Evolutionary conservation across 2,113 vertebrate species (phyloP).

Genomic region (Anthoscopus minutus): DNA sequence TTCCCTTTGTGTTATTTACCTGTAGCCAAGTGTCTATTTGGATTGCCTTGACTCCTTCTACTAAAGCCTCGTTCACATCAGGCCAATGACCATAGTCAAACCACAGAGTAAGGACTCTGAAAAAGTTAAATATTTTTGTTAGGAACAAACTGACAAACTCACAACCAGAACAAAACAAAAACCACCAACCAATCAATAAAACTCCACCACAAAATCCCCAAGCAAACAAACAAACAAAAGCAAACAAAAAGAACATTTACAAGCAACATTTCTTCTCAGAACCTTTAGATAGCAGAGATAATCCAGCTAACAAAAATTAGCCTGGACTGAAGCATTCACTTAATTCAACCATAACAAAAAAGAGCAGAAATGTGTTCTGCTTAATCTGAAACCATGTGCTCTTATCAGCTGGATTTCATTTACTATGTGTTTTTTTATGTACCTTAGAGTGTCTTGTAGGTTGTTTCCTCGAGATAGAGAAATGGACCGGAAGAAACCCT

Average conservation of each 20-base stretch:
- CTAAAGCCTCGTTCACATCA: conserved; percentile 94
- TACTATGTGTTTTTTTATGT: neutral
- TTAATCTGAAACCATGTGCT: neutral
- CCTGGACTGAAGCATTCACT: neutral
- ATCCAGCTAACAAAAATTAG: neutral
- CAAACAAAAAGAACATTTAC: neutral
- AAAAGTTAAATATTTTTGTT: neutral
- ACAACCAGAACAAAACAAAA: neutral
- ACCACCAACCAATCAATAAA: neutral
- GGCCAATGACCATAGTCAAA: conserved; percentile 99
- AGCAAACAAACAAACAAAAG: neutral
- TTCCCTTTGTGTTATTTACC: conserved; percentile 66
- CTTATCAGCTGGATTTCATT: neutral
- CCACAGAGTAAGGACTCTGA: conserved; percentile 95
- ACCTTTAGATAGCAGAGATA: neutral
- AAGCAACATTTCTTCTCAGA: neutral
- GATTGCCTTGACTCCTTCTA: conserved; percentile 98
- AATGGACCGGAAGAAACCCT: conserved; percentile 97
- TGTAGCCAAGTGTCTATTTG: conserved; percentile 99
- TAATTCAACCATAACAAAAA: neutral
- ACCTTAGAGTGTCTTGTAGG: conserved; percentile 96
- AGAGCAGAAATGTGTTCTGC: neutral
- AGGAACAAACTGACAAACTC: fast-evolving
- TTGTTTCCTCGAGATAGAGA: conserved; percentile 96
- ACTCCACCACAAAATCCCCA: neutral